These are phyloP conservation scores for Pyrocephalus nanus DNA, from an alignment of 2,797 vertebrate species.

Conservation along the genomic window DNA sequence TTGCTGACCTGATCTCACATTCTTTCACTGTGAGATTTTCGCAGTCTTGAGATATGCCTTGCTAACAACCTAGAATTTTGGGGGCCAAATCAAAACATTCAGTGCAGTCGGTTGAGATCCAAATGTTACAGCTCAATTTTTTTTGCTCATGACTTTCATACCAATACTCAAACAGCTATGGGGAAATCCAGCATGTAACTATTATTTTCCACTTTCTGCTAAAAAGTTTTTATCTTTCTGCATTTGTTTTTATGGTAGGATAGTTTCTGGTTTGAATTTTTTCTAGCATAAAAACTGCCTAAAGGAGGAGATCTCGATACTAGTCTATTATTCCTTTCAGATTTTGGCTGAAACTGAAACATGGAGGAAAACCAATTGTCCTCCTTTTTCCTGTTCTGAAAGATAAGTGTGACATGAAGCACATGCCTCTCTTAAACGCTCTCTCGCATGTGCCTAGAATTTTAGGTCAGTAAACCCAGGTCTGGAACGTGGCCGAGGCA, in stretches of 20 bases:
- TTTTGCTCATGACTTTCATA: background rate
- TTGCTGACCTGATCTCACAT: background rate
- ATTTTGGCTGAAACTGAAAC: slow-evolving; percentile 39
- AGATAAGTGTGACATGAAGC: slow-evolving; percentile 66
- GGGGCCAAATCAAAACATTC: background rate
- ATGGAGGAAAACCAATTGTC: slow-evolving; percentile 58
- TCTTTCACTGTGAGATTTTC: background rate
- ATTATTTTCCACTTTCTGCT: slow-evolving; percentile 37
- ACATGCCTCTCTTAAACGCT: slow-evolving; percentile 45
- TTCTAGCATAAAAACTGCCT: slow-evolving; percentile 47
- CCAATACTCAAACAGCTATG: background rate
- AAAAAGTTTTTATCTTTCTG: slow-evolving; percentile 34
- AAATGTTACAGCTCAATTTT: background rate
- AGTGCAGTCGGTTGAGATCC: background rate
- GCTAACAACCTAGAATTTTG: background rate
- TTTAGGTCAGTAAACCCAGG: slow-evolving; percentile 34
- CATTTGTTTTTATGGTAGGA: slow-evolving; percentile 15
- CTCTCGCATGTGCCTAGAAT: slow-evolving; percentile 21
- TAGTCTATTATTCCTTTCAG: slow-evolving; percentile 37
- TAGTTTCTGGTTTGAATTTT: slow-evolving; percentile 55
- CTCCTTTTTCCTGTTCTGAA: slow-evolving; percentile 57
- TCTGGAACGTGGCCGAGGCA: slow-evolving; percentile 16
- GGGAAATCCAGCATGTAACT: background rate
- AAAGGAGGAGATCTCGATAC: background rate
- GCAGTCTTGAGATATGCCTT: background rate